Evolutionary conservation across 2,113 vertebrate genomes (phyloP), one percentile per base, ranked within the genome.

Genomic region (Gyps fulvus): DNA sequence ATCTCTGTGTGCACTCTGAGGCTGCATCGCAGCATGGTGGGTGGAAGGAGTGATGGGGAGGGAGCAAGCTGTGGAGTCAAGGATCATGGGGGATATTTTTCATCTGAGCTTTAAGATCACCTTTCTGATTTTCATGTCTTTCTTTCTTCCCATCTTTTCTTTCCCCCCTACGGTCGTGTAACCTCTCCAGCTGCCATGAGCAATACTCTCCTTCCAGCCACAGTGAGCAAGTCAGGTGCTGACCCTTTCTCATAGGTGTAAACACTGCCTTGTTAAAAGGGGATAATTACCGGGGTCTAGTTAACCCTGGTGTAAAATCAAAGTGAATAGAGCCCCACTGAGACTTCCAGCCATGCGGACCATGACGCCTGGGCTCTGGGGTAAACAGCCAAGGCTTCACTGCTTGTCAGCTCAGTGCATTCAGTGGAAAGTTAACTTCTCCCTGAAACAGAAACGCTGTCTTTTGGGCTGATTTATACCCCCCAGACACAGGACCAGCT

Each of bases 231-330:
- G 76, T 10, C 91, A 73, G 94, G 89, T 95, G 89, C 89, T 95
- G 95, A 95, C 89, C 93, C 92, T 88, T 90, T 32, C 95, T 93
- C 93, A 61, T 52, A 91, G 93, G 94, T 93, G 85, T 93, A 96
- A 95, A 96, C 95, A 95, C 80, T 94, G 95, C 96, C 95, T 94
- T 94, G 95, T 97, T 96, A 97, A 96, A 96, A 97, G 95, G 93
- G 94, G 94, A 95, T 96, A 95, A 96, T 96, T 95, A 66, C 92
- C 45, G 76, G 92, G 95, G 94, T 93, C 95, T 93, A 86, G 93
- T 93, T 94, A 94, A 94, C 93, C 91, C 91, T 88, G 90, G 84
- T 96, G 93, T 91, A 96, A 97, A 97, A 97, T 95, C 95, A 96
- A 96, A 97, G 97, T 89, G 97, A 95, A 97, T 17, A 87, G 93